Evolutionary conservation across 2,888 invertebrate genomes (phyloP), one percentile per base, ranked within the genome.

Genomic region (Ophion ventricosus): DNA sequence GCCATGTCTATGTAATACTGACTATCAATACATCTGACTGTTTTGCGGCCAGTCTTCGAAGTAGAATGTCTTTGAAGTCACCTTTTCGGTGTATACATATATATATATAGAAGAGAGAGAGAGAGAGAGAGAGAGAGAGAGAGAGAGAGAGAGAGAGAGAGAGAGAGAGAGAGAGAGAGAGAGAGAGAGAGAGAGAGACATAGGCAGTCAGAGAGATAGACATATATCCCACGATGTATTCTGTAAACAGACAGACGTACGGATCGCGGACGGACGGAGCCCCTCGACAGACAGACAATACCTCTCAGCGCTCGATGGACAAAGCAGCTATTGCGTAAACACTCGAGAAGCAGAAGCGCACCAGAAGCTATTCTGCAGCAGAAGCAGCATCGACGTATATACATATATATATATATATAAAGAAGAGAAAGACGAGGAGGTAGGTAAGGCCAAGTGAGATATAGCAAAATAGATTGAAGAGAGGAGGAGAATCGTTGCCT

Each of bases 261-360:
- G 83, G 85, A 88, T 81, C 80, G 49, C 49, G 85, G 83, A 88
- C 89, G 91, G 90, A 89, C 88, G 89, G 88, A 83, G 82, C 90
- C 79, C 80, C 80, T 72, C 89, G 90, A 89, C 90, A 88, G 92
- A 92, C 92, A 91, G 93, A 93, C 93, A 93, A 93, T 93, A 90
- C 90, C 90, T 91, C 91, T 92, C 92, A 92, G 92, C 92, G 92
- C 90, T 92, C 91, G 91, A 92, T 90, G 92, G 92, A 93, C 93
- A 93, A 93, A 90, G 92, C 91, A 90, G 90, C 92, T 92, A 92
- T 92, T 93, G 92, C 93, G 93, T 92, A 93, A 93, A 92, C 93
- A 93, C 92, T 92, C 91, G 91, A 91, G 88, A 88, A 89, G 87
- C 87, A 90, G 69, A 79, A 75, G 80, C 49, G 49, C 79, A 73